Evolutionary conservation across 92 coral and sea anemone species (phyloP), one percentile per base, ranked within the genome.

Genomic region (Galaxea fascicularis): DNA sequence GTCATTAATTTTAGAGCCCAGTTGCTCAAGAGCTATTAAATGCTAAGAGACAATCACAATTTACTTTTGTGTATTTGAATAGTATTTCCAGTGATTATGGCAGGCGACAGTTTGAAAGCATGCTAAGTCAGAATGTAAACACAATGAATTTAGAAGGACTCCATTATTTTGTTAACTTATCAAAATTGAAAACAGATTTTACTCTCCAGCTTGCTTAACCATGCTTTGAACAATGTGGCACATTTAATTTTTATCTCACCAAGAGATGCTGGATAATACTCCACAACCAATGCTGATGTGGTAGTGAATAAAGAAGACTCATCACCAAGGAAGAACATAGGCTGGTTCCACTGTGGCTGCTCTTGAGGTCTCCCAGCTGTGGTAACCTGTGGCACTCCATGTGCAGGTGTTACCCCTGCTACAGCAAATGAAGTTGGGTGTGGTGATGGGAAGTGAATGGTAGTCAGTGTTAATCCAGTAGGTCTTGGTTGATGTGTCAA

Each of bases 311-410:
- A 83, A 65, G 89, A 67, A 25, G 90, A 74, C 59, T 75, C 80
- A 20, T 88, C 88, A 10, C 98, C 98, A 63, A 92, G 85, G 66
- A 94, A 89, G 45, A 85, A 92, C 77, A 94, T 71, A 82, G 89
- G 84, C 72, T 96, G 98, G 41, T 96, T 91, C 98, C 98, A 96
- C 27, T 92, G 94, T 10, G 98, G 98, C 45, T 96, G 98, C 41
- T 92, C 91, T 59, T 80, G 84, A 8, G 96, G 95, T 28, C 84
- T 89, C 10, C 96, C 94, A 62, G 90, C 82, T 54, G 91, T 90
- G 12, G 98, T 94, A 22, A 96, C 94, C 93, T 94, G 94, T 15
- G 95, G 95, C 56, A 95, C 81, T 44, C 97, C 97, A 46, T 62
- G 78, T 64, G 59, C 72, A 65, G 70, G 90, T 18, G 85, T 52